Base-by-base conservation (phyloP, 2,888 invertebrate genomes). In the Pasiphila rectangulata region DNA sequence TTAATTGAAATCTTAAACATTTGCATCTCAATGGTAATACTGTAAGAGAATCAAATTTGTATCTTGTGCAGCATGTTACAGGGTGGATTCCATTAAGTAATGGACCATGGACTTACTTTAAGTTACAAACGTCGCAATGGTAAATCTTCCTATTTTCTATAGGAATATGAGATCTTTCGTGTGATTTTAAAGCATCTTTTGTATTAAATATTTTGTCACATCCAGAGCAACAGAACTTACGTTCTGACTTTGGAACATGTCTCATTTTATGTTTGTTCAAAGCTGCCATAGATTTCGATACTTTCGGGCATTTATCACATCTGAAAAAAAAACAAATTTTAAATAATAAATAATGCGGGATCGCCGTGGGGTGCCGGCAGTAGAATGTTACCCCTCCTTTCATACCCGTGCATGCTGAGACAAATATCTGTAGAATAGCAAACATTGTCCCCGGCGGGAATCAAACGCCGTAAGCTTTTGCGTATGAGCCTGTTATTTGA, bases 231-330 rank as follows among this genome's bases (percentile, higher is more conserved):
- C 70, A 67, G 57, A 82, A 90, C 47, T 82, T 81, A 49, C 89
- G 73, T 46, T 90, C 87, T 0, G 85, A 75, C 67, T 90, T 90
- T n/a, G 90, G 90, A 58, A 90, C 63, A 57, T 90, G 90, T 54
- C 86, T 76, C 74, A 88, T 72, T 62, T 88, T 87, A 62, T 90
- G 90, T 61, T 86, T 88, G 53, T 85, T 79, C 51, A 90, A 68
- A 7, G 87, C 85, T 37, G 82, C 72, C 51, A 81, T 44, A 4
- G 88, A 78, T 71, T 87, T 89, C 24, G 88, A 81, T 56, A 88
- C 81, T 56, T 86, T 79, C n/a, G 87, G 84, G 59, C 90, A 90
- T 69, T 87, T 83, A 53, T 90, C 88, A 68, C 90, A 90, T 21
- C 90, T 90, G 64, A 36, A 75, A 75, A 23, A 29, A 37, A 32